Evolutionary conservation across 1,140 invertebrate species (phyloP), one percentile per base, ranked within the genome.

Genomic region (Zaprionus tsacasi): DNA sequence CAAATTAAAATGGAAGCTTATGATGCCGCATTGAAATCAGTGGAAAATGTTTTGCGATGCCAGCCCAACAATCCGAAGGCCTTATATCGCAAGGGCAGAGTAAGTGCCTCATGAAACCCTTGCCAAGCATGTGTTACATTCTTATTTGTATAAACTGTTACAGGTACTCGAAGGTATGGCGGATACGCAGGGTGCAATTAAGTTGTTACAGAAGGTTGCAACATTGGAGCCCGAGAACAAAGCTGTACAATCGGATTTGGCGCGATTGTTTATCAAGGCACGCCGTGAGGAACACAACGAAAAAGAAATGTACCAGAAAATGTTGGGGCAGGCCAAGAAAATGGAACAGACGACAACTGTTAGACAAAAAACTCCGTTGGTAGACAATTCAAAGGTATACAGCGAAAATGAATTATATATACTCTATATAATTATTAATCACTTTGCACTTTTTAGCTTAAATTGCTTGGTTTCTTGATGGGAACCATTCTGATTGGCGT

Each of bases 1-100:
- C 97, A 98, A 93, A 94, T 98, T 40, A 98, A 97, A 93, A 95
- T 96, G 30, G 95, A 96, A 73, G 96, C 96, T 0, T 98, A 95
- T 88, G 96, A 98, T 81, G 95, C 96, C 30, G 97, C 97, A 13
- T 93, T 97, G 6, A 94, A 94, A 85, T 97, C 97, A 27, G 95
- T 98, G 25, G 95, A 97, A 48, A 94, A 95, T 91, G 97, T 98
- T 1, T 92, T 98, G 8, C 93, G 94, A 66, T 96, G 96, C 91
- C 96, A 98, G 91, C 97, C 97, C 12, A 93, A 96, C 68, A 98
- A 99, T 93, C 95, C 97, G 0, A 99, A 98, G 93, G 97, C 98
- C 6, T 92, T 98, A 6, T 98, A 96, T 92, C 95, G 97, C 78
- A 98, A 98, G 94, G 96, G 96, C 91, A 96, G 96, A 68, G 93